Conservation (phyloP, 2,888 invertebrate species). For the Oscheius sp. region DNA sequence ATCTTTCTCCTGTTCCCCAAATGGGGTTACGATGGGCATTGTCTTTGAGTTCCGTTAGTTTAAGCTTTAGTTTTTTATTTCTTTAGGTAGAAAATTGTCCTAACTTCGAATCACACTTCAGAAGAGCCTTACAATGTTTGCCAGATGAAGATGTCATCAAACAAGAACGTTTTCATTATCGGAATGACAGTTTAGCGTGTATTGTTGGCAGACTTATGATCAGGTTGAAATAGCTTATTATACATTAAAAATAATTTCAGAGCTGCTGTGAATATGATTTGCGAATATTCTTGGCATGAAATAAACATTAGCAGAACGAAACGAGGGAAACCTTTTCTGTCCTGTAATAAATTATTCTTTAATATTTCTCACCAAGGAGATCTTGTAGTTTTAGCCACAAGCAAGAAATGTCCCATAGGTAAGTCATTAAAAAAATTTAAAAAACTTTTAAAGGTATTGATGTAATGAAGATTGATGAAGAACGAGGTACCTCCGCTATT, state of each 20-base stretch:
- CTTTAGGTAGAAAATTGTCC: constrained; percentile 7
- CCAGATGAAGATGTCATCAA: constrained; percentile 21
- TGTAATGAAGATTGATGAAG: constrained; percentile 66
- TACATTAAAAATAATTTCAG: constrained; percentile 2
- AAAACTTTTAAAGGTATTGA: constrained; percentile 60
- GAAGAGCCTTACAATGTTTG: constrained; percentile 1
- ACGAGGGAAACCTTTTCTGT: constrained; percentile 65
- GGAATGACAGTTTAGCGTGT: constrained; percentile 25
- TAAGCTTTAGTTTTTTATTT: background rate
- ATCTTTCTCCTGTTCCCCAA: background rate
- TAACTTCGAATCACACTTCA: constrained; percentile 12
- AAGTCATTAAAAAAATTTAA: background rate
- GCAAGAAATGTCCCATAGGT: background rate
- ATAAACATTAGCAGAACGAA: constrained; percentile 57
- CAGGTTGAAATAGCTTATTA: background rate
- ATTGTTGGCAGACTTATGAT: constrained; percentile 19
- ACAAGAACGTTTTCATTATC: constrained; percentile 27
- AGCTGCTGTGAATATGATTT: background rate
- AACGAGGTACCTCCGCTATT: constrained; percentile 34
- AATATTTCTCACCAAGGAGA: constrained; percentile 70
- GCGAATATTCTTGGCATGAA: constrained; percentile 45
- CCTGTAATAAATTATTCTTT: constrained; percentile 44
- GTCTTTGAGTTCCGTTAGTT: constrained; percentile 17
- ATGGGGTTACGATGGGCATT: constrained; percentile 30
- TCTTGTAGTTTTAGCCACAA: constrained; percentile 56